phyloP scores from a whole-genome alignment of 2,113 vertebrate species.

The Pandion haliaetus region DNA sequence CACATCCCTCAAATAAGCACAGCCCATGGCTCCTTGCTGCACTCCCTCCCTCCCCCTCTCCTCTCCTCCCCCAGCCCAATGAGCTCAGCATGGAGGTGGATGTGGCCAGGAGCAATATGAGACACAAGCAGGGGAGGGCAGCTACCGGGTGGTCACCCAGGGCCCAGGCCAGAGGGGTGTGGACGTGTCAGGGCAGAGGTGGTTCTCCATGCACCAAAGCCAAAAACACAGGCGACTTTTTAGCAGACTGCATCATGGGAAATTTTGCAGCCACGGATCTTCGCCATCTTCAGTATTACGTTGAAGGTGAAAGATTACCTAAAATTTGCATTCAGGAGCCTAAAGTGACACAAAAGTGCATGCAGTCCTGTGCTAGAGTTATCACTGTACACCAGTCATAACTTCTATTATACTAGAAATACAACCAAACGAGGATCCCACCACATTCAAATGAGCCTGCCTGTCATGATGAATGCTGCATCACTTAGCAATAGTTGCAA shows the following conservation, averaged over 20 bases:
- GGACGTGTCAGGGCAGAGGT: background rate
- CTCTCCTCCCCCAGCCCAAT: background rate
- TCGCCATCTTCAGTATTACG: background rate
- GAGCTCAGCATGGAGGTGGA: background rate
- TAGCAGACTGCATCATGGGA: background rate
- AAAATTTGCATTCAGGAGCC: background rate
- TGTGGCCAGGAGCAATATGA: fast-evolving
- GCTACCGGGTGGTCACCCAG: background rate
- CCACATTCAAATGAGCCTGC: background rate
- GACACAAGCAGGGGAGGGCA: background rate
- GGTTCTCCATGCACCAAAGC: background rate
- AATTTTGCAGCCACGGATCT: background rate
- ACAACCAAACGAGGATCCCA: background rate
- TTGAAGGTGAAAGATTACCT: background rate
- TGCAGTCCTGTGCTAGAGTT: background rate
- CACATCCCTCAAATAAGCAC: fast-evolving
- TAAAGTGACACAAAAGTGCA: background rate
- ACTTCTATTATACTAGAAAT: background rate
- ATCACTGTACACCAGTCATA: background rate
- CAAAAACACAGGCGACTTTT: background rate
- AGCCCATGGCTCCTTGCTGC: background rate
- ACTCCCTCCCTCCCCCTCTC: too few relatives aligned
- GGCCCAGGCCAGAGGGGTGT: background rate
- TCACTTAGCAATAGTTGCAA: background rate
- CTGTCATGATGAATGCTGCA: background rate